Conservation (phyloP, 2,797 vertebrate species). For the Sebastes iracundus region DNA sequence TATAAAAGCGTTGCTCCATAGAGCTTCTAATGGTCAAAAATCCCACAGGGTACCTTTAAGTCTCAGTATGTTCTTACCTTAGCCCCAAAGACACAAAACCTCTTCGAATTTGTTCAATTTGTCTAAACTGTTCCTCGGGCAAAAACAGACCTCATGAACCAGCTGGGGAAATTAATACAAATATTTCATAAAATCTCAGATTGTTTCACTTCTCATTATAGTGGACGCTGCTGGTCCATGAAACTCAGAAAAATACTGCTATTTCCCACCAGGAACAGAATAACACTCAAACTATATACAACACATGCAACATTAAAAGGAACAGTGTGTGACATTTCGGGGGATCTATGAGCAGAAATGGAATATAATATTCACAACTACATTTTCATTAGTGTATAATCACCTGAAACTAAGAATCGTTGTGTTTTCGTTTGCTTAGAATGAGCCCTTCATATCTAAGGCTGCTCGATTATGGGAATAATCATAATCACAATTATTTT, state of each 20-base stretch:
- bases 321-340: no score
- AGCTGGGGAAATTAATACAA: slow-evolving; percentile 7
- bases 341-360: no score
- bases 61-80: background rate
- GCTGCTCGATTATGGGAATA: no score
- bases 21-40: background rate
- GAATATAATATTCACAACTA: no score
- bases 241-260: background rate
- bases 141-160: slow-evolving; percentile 26
- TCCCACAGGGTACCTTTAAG: background rate
- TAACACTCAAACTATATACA: background rate
- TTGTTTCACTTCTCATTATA: slow-evolving; percentile 1
- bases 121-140: slow-evolving; percentile 28
- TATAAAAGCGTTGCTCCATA: background rate
- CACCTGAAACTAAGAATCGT: no score
- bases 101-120: background rate
- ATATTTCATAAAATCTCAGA: background rate
- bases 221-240: background rate
- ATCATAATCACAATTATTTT: no score
- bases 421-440: no score
- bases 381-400: no score
- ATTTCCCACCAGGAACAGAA: background rate
- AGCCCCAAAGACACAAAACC: background rate
- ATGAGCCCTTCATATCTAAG: no score
- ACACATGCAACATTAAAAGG: background rate